Evolutionary conservation across 2,797 vertebrate genomes (phyloP), one percentile per base, ranked within the genome.

Genomic region (Manis pentadactyla): DNA sequence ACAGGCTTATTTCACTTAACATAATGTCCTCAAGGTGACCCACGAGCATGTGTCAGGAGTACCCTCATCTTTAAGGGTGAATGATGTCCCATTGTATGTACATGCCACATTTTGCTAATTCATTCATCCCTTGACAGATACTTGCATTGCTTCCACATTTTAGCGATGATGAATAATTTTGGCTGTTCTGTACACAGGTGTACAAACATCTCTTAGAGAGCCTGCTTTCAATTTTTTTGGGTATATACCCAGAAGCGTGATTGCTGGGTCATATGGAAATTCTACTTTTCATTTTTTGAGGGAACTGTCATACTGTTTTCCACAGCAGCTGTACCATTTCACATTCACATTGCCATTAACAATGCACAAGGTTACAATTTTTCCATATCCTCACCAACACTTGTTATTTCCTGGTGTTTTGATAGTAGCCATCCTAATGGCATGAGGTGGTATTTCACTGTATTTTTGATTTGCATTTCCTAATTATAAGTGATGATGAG

Each of bases 261-360:
- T 7, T 89, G 66, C 29, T 55, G 42, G 23, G 27, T 79, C 69
- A 29, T 4, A n/a, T 12, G 29, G 10, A 78, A 84, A 59, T 93
- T 94, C 34, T 88, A 55, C 77, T 68, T 88, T 88, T 53, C 64
- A 66, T 31, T 85, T 64, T 46, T 75, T 87, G 69, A 66, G 53
- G 46, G 64, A n/a, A 87, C 25, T 42, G 59, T 5, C 53, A 34
- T 75, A 71, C 46, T 63, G n/a, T 68, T 86, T 86, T 77, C 23
- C 2, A 73, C 15, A 53, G 49, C 34, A 49, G 46, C 42, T 55
- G 18, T 9, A 53, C n/a, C 73, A 81, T 66, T 92, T 91, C 39
- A 84, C 25, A 73, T 92, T 91, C 39, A 84, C 25, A 73, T 66
- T 73, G 14, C 42, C 14, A 84, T 0, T 17, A 85, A 68, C 14